A percentile compares a stretch with the other conserved stretches of the same genome.
These are phyloP conservation scores for Doris montereyensis DNA, from an alignment of 2,888 invertebrate species.

Conservation along the genomic window DNA sequence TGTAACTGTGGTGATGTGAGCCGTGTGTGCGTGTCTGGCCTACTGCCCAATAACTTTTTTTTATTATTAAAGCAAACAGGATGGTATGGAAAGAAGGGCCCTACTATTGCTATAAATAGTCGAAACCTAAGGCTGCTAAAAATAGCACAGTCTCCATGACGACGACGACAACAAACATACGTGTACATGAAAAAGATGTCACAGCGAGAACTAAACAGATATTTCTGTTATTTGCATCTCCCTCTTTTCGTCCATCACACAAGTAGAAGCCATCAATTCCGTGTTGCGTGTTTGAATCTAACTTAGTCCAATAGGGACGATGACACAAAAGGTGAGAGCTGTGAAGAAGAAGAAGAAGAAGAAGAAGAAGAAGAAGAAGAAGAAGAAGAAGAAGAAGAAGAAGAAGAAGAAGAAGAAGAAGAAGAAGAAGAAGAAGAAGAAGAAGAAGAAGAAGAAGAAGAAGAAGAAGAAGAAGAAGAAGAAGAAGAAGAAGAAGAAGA, in stretches of 20 bases:
- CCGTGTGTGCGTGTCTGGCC: too few relatives aligned
- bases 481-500: background rate
- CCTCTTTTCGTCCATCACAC: background rate
- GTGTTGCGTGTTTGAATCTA: background rate
- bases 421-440: background rate
- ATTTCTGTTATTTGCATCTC: too few relatives aligned
- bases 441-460: background rate
- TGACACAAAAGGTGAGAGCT: background rate
- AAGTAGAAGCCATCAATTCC: background rate
- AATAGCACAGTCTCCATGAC: too few relatives aligned
- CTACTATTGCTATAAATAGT: too few relatives aligned
- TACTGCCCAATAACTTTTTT: too few relatives aligned
- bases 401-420: slow-evolving; percentile 2
- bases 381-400: slow-evolving; percentile 3
- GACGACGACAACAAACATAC: too few relatives aligned
- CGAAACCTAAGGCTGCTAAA: too few relatives aligned
- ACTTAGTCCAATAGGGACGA: background rate
- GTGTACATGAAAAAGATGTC: too few relatives aligned
- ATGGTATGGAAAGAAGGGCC: too few relatives aligned
- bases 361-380: slow-evolving; percentile 2
- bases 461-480: background rate
- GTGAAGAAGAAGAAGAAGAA: background rate
- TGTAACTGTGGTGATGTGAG: too few relatives aligned
- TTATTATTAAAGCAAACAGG: too few relatives aligned
- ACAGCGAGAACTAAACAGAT: too few relatives aligned